phyloP scores from a whole-genome alignment of 2,113 vertebrate species.

The Tichodroma muraria region DNA sequence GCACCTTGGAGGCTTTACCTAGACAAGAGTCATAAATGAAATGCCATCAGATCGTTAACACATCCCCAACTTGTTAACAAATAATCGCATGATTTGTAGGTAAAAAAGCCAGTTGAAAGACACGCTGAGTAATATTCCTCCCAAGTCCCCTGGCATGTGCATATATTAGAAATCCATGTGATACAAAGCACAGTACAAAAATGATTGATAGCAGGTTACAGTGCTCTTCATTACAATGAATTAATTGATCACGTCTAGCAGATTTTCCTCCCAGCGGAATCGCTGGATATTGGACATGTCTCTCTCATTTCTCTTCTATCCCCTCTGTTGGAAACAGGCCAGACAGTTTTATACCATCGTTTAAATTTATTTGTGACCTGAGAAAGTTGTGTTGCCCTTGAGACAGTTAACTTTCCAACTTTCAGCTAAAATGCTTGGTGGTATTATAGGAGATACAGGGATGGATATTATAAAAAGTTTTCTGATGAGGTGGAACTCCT shows the following conservation, averaged over 20 bases:
- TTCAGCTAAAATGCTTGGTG: not conserved
- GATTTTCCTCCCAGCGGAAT: not conserved
- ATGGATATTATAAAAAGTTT: not conserved
- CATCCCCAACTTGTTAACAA: not conserved
- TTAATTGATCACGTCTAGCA: slow-evolving; percentile 41
- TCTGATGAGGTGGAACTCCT: not conserved
- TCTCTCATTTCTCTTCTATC: not conserved
- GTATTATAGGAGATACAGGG: not conserved
- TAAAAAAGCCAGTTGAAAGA: not conserved
- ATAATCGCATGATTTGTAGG: not conserved
- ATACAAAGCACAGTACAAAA: not conserved
- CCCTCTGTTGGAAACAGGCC: not conserved
- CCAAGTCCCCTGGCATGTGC: not conserved
- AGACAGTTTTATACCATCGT: not conserved
- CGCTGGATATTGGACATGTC: not conserved
- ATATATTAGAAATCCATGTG: not conserved
- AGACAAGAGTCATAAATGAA: not conserved
- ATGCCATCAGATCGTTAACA: not conserved
- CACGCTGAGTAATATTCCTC: not conserved
- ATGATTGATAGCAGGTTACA: slow-evolving; percentile 13
- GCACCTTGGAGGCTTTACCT: not conserved
- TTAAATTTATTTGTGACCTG: slow-evolving; percentile 34
- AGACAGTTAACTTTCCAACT: slow-evolving; percentile 1
- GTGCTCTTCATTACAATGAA: slow-evolving; percentile 27
- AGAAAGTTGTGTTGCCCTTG: not conserved